Evolutionary conservation across 2,888 invertebrate species (phyloP).

Genomic region (Patella depressa): DNA sequence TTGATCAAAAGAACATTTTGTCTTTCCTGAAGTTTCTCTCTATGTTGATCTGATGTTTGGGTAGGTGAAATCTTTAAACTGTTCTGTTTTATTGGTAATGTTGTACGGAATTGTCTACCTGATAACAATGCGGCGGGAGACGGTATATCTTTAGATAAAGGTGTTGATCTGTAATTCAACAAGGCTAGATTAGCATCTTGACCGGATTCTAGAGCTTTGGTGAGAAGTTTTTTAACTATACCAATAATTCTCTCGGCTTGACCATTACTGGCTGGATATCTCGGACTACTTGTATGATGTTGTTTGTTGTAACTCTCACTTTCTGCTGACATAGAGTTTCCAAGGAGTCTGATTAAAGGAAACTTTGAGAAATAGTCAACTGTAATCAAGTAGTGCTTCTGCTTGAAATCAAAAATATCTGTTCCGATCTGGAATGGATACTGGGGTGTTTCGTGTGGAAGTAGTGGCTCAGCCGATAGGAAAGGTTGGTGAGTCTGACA

Average conservation of each 20-base stretch:
- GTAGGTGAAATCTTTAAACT: neutral
- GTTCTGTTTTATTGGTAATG: slow-evolving; percentile 13
- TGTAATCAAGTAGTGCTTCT: neutral
- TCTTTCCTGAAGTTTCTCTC: neutral
- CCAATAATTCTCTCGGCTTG: neutral
- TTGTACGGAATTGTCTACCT: neutral
- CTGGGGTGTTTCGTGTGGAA: neutral
- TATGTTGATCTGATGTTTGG: neutral
- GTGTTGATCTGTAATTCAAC: neutral
- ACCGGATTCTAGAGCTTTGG: neutral
- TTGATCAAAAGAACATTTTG: slow-evolving; percentile 1
- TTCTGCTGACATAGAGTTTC: neutral
- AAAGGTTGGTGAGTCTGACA: neutral
- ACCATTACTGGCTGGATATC: slow-evolving; percentile 2
- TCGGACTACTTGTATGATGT: neutral
- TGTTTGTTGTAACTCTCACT: neutral
- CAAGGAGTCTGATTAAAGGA: neutral
- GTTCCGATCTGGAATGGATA: neutral
- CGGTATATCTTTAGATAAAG: neutral
- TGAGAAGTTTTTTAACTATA: neutral
- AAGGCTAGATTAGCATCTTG: neutral
- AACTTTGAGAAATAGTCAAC: slow-evolving; percentile 5
- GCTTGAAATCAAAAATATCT: slow-evolving; percentile 1
- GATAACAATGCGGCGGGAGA: too few species aligned
- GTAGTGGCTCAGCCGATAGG: neutral